Evolutionary conservation across 2,888 invertebrate genomes (phyloP).

Genomic region (Galeopsomyia nigrocyanea): DNA sequence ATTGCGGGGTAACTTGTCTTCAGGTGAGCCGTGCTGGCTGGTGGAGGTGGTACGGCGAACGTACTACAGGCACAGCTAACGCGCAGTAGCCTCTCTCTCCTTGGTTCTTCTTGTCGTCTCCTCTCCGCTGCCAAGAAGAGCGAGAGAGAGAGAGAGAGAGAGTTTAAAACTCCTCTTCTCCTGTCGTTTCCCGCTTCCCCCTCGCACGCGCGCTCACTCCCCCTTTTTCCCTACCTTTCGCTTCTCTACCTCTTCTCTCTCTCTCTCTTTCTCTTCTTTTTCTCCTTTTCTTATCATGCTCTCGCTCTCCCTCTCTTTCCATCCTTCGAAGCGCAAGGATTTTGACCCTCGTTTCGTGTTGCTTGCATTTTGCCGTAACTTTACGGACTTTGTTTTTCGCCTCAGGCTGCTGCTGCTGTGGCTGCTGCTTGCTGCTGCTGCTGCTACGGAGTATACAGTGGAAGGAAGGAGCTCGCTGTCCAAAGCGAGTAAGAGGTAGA

Average conservation of each 20-base stretch:
- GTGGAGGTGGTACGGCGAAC: conserved; percentile 62
- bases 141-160: not conserved
- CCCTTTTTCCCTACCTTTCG: conserved; percentile 35
- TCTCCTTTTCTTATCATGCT: conserved; percentile 43
- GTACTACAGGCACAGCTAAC: conserved; percentile 67
- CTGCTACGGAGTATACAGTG: conserved; percentile 14
- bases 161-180: conserved; percentile 50
- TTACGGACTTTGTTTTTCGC: conserved; percentile 67
- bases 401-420: conserved; percentile 50
- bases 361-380: conserved; percentile 65
- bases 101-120: conserved; percentile 15
- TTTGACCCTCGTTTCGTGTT: conserved; percentile 68
- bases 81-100: conserved; percentile 63
- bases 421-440: conserved; percentile 4
- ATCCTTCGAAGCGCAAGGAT: conserved; percentile 63
- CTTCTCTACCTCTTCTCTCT: conserved; percentile 7
- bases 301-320: conserved; percentile 39
- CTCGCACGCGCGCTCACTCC: conserved; percentile 42
- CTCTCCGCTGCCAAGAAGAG: too few species aligned
- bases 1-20: conserved; percentile 69
- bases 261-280: conserved; percentile 41
- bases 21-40: conserved; percentile 60
- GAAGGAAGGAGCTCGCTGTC: conserved; percentile 32
- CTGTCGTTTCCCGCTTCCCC: conserved; percentile 45
- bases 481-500: conserved; percentile 44